phyloP scores from a whole-genome alignment of 2,888 invertebrate species.

The Drosophila basisetae region DNA sequence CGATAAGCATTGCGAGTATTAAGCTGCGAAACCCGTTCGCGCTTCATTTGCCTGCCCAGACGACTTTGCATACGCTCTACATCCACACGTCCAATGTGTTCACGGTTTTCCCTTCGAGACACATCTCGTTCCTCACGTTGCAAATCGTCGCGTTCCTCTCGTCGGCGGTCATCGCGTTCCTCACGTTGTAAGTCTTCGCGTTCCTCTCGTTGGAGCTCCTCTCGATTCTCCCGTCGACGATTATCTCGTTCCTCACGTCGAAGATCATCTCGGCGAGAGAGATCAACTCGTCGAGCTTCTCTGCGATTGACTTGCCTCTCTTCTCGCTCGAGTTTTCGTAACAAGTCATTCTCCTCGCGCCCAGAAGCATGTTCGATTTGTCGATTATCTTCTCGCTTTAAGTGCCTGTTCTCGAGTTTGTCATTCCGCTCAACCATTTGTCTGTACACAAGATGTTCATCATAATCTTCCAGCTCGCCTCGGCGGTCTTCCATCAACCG shows the following conservation, averaged over 20 bases:
- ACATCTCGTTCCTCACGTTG: constrained; percentile 1
- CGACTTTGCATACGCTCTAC: constrained; percentile 1
- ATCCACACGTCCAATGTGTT: not conserved
- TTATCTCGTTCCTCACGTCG: not conserved
- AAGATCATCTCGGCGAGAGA: constrained; percentile 8
- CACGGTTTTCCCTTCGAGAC: not conserved
- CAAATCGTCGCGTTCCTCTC: no score
- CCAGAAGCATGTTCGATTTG: constrained; percentile 2
- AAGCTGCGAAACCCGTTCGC: constrained; percentile 1
- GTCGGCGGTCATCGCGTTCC: not conserved
- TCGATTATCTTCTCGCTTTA: constrained; percentile 1
- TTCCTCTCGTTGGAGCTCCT: constrained; percentile 4
- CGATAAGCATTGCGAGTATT: not conserved
- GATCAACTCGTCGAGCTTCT: constrained; percentile 1
- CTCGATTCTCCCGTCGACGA: not conserved
- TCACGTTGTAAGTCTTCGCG: not conserved
- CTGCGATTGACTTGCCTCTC: constrained; percentile 5
- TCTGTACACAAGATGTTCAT: constrained; percentile 70
- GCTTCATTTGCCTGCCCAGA: not conserved
- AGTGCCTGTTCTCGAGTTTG: not conserved
- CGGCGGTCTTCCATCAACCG: constrained; percentile 23
- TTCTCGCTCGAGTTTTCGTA: not conserved
- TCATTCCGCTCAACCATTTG: constrained; percentile 32
- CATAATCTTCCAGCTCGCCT: constrained; percentile 55
- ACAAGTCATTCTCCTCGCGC: not conserved